Evolutionary conservation across 2,113 vertebrate species (phyloP).

Genomic region (Microcebus griseorufus): DNA sequence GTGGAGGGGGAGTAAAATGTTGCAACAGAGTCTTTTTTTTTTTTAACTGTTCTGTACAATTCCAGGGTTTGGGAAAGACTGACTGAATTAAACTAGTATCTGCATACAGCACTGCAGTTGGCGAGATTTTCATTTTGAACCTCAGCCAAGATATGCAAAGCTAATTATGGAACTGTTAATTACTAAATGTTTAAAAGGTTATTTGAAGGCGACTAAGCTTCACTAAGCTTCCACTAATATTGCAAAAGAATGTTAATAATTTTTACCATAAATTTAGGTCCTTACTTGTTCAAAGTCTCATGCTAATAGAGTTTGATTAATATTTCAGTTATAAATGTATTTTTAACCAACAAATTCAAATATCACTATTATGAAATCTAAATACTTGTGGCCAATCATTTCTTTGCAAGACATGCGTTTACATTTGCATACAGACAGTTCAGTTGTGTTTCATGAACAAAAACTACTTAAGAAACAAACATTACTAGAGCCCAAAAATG

Average conservation of each 20-base stretch:
- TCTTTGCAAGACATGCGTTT: slow-evolving; percentile 6
- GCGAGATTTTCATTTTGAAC: slow-evolving; percentile 34
- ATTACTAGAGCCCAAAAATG: background rate
- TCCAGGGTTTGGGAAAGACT: background rate
- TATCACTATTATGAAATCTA: background rate
- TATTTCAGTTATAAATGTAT: background rate
- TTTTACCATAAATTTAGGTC: slow-evolving; percentile 56
- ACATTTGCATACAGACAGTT: background rate
- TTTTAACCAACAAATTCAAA: slow-evolving; percentile 42
- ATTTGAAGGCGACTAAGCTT: slow-evolving; percentile 32
- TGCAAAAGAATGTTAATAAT: slow-evolving; percentile 24
- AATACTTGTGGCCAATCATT: background rate
- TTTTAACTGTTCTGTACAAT: background rate
- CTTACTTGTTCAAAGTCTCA: slow-evolving; percentile 15
- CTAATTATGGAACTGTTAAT: slow-evolving; percentile 62
- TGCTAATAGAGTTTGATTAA: background rate
- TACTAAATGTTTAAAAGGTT: slow-evolving; percentile 56
- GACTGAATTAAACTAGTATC: background rate
- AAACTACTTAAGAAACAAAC: slow-evolving; percentile 53
- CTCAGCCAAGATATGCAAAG: slow-evolving; percentile 48
- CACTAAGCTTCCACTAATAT: slow-evolving; percentile 5
- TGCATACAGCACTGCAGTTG: background rate
- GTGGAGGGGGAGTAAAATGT: background rate
- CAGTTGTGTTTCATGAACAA: slow-evolving; percentile 4
- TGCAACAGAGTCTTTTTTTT: background rate